These are phyloP conservation scores for Cyclophora punctaria DNA, from an alignment of 2,888 invertebrate species.

Conservation along the genomic window DNA sequence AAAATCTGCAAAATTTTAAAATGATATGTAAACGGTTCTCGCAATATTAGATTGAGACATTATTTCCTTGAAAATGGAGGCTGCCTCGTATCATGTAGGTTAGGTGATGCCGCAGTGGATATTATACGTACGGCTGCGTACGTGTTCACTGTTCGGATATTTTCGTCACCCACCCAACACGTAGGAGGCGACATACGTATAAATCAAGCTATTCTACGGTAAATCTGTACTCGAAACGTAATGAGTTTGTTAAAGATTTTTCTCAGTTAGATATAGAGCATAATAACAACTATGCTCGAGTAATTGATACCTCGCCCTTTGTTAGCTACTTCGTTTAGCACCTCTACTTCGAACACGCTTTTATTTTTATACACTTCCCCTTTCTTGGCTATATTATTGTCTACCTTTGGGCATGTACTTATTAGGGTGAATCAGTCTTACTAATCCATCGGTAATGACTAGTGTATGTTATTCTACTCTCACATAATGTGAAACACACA, in stretches of 20 bases:
- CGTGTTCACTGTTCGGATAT: constrained; percentile 32
- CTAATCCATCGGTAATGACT: too few species aligned
- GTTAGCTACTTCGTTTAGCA: too few species aligned
- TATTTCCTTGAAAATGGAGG: constrained; percentile 31
- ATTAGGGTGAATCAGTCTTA: too few species aligned
- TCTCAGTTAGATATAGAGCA: constrained; percentile 7
- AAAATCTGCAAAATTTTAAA: constrained; percentile 5
- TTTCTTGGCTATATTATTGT: too few species aligned
- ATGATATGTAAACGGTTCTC: constrained; percentile 15
- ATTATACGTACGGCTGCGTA: constrained; percentile 8
- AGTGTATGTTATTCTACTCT: too few species aligned
- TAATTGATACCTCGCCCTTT: too few species aligned
- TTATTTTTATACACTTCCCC: too few species aligned
- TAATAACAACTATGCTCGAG: too few species aligned
- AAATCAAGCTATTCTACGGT: constrained; percentile 26
- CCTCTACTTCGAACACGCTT: too few species aligned
- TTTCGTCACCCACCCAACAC: constrained; percentile 34
- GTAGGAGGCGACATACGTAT: constrained; percentile 37
- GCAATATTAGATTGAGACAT: constrained; percentile 26
- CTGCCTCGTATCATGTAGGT: constrained; percentile 24
- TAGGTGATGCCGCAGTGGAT: constrained; percentile 16
- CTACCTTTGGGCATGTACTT: too few species aligned
- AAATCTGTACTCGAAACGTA: constrained; percentile 24
- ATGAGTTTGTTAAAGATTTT: constrained; percentile 24
- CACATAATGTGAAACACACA: too few species aligned